Evolutionary conservation across 2,888 invertebrate genomes (phyloP), one percentile per base, ranked within the genome.

Genomic region (Pegoplata infirma): DNA sequence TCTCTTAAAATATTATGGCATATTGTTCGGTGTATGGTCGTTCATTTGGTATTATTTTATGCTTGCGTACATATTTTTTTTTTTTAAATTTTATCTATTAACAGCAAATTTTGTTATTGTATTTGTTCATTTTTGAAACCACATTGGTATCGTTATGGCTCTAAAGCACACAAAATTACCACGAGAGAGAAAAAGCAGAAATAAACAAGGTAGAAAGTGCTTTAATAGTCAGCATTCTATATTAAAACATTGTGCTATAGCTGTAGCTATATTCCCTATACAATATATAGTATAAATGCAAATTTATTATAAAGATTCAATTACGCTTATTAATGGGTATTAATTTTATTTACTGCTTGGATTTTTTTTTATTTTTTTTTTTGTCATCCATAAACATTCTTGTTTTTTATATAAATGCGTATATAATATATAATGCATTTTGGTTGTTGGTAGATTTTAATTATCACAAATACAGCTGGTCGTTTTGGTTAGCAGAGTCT

Each of bases 291-390:
- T 61, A 59, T 75, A 56, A 66, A 64, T 76, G 68, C 68, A 79
- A 79, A 79, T 79, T 79, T 79, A 79, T 79, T 79, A 79, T 75
- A 79, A 79, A 79, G 79, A 79, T 79, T 79, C 79, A 79, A 79
- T 79, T 79, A 79, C 71, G 79, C 79, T 79, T 79, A 79, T 79
- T 79, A 79, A 79, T 79, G 79, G 75, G 79, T 75, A 79, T 79
- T 79, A 79, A 79, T 79, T 75, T 79, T 79, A 79, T 79, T 79
- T 79, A 79, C 79, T 79, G 75, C 75, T 79, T 55, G 71, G 72
- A 59, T 66, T 71, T 59, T 61, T 61, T 49, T 56, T 36, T 49
- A 5, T 53, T 53, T 66, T 51, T 58, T 66, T 63, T 69, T 73
- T 66, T 75, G 74, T 79, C 78, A 74, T 66, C 69, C 74, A 78